These are phyloP conservation scores for Colletes collaris DNA, from an alignment of 2,888 invertebrate species.

Conservation along the genomic window DNA sequence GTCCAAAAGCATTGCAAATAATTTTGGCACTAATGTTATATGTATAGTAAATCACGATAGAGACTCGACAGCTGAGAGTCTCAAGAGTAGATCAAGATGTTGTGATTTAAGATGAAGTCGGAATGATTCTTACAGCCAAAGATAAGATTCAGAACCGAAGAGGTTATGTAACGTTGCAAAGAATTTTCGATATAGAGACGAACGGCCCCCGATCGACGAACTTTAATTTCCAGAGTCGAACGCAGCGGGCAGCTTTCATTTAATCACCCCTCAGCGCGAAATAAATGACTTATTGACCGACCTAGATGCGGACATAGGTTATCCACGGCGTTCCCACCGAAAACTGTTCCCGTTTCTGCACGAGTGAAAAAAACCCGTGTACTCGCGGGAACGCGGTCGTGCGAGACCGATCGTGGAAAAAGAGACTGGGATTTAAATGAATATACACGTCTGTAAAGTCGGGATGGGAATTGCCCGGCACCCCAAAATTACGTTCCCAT, in stretches of 20 bases:
- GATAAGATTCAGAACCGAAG: too few relatives aligned
- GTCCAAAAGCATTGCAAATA: too few relatives aligned
- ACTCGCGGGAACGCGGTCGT: slow-evolving; percentile 10
- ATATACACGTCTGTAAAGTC: slow-evolving; percentile 26
- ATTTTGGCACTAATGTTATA: too few relatives aligned
- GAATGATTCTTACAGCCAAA: too few relatives aligned
- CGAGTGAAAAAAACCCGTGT: slow-evolving; percentile 14
- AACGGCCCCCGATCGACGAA: neutral
- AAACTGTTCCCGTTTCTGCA: slow-evolving; percentile 9
- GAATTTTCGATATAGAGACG: neutral
- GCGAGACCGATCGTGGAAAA: slow-evolving; percentile 38
- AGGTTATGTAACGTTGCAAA: neutral
- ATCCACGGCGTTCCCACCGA: slow-evolving; percentile 21
- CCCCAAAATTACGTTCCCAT: slow-evolving; percentile 72
- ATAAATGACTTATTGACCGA: slow-evolving; percentile 22
- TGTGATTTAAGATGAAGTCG: too few relatives aligned
- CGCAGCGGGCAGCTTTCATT: neutral
- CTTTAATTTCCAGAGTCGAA: neutral
- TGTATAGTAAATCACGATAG: too few relatives aligned
- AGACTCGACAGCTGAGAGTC: too few relatives aligned
- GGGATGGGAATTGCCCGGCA: slow-evolving; percentile 65
- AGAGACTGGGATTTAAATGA: slow-evolving; percentile 63
- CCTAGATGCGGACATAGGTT: neutral
- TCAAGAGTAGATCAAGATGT: too few relatives aligned
- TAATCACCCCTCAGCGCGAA: neutral